Base-by-base conservation (phyloP, 2,888 invertebrate genomes). In the Gerris lacustris region DNA sequence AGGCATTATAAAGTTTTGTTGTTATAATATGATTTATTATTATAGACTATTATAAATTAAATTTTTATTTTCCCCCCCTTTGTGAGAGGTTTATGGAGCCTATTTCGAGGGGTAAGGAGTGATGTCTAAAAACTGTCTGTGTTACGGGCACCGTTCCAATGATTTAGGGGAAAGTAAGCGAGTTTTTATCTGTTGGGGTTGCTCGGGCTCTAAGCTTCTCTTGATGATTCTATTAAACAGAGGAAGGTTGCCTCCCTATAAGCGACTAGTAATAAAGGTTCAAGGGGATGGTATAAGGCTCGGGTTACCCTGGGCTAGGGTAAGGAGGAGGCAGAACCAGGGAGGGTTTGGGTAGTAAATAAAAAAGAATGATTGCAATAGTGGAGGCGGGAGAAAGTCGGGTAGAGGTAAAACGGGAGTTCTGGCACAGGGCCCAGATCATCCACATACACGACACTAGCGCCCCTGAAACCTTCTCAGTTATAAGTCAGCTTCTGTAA, bases 221-320 rank as follows among this genome's bases (percentile, higher is more conserved):
- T 55, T 55, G 64, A 64, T 64, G 64, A 64, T 64, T 64, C 64
- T 64, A 64, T 64, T 64, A 64, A 64, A 64, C 64, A 64, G 64
- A 64, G 18, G 64, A 11, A n/a, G 64, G 17, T 7, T 64, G 55
- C 15, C 55, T 15, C 55, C 55, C 15, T 55, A 55, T 55, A 55
- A 55, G 55, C 55, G 55, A 55, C 55, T 55, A 11, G 55, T 55
- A 55, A 55, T 55, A 55, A 55, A 55, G 55, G 55, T 55, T 55
- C 15, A 31, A 31, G 31, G 31, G 31, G 31, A 4, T 4, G 31
- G 31, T 31, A 31, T 31, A 31, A 31, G 31, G 31, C n/a, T n/a
- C n/a, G n/a, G n/a, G n/a, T n/a, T n/a, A n/a, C n/a, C n/a, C n/a
- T n/a, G n/a, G n/a, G n/a, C n/a, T n/a, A n/a, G n/a, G n/a, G n/a